Base-by-base conservation (phyloP, 2,888 invertebrate genomes). In the Panopea generosa region DNA sequence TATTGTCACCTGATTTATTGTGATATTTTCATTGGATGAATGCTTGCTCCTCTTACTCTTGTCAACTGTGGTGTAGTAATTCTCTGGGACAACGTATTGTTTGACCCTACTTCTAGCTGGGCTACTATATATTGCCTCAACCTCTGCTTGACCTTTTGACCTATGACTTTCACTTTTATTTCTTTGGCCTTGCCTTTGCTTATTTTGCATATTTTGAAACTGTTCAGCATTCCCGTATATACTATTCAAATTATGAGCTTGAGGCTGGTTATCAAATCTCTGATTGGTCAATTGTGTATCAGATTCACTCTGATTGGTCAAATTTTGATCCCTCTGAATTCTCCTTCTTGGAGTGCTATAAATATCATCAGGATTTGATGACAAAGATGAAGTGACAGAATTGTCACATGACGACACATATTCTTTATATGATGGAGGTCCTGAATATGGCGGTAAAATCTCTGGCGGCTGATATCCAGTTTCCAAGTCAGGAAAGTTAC, bases 341-440 rank as follows among this genome's bases (percentile, higher is more conserved):
- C 56, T 47, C 11, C 63, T 57, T 49, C 73, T 73, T 47, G 81
- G 81, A 20, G 65, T 38, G 52, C 67, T 74, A 49, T 81, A 81
- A 20, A 81, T 55, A 24, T 81, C 77, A 26, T 81, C 81, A 9
- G 77, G 76, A 49, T 82, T 78, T 4, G 82, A 82, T 7, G 76
- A 76, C 6, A 76, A 27, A 2, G 82, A 76, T 0, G 85, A 85
- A 9, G 74, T 82, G 3, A 72, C 63, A 9, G 85, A 85, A 22
- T 75, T 78, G 65, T 84, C 77, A 52, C 84, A 77, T 4, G 81
- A 77, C 24, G 86, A 81, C 4, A 84, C 74, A 76, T 85, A 82
- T 27, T 86, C 83, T 22, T 77, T 68, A 63, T 87, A 86, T 11
- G 86, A 84, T 4, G 87, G 87, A 1, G 87, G 86, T 4, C 82